Conservation (phyloP, 2,797 vertebrate species). For the Sciaenops ocellatus region DNA sequence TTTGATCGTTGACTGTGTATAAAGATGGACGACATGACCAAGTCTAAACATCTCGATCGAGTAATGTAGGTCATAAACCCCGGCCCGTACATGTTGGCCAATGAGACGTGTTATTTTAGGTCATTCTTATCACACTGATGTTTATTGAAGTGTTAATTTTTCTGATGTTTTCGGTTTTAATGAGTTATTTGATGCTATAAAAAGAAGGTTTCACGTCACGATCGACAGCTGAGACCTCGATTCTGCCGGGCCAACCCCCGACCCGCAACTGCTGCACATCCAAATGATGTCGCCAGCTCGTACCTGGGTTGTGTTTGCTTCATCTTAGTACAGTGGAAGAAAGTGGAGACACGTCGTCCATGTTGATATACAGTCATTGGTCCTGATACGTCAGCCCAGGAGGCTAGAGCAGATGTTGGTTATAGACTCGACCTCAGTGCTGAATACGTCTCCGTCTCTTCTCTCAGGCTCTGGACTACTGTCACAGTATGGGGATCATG, state of each 20-base stretch:
- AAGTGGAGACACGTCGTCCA: too few relatives aligned
- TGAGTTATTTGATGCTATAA: background rate
- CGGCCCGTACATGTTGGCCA: too few relatives aligned
- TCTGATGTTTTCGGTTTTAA: background rate
- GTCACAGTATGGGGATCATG: constrained; percentile 98
- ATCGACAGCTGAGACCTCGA: background rate
- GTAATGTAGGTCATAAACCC: background rate
- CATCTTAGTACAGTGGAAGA: background rate
- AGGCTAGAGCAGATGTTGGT: background rate
- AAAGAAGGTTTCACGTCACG: background rate
- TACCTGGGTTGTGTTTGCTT: background rate
- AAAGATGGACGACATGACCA: background rate
- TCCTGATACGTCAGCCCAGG: background rate
- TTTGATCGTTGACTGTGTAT: background rate
- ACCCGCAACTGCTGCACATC: background rate
- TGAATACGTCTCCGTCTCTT: constrained; percentile 20
- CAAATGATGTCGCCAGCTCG: background rate
- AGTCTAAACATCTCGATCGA: background rate
- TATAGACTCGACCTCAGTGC: background rate
- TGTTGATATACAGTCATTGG: too few relatives aligned
- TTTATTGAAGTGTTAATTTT: too few relatives aligned
- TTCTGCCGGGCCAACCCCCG: too few relatives aligned
- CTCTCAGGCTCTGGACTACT: constrained; percentile 94
- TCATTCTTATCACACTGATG: too few relatives aligned
- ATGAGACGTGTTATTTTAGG: too few relatives aligned